phyloP scores from a whole-genome alignment of 2,888 invertebrate genomes.

The Idaea aversata region DNA sequence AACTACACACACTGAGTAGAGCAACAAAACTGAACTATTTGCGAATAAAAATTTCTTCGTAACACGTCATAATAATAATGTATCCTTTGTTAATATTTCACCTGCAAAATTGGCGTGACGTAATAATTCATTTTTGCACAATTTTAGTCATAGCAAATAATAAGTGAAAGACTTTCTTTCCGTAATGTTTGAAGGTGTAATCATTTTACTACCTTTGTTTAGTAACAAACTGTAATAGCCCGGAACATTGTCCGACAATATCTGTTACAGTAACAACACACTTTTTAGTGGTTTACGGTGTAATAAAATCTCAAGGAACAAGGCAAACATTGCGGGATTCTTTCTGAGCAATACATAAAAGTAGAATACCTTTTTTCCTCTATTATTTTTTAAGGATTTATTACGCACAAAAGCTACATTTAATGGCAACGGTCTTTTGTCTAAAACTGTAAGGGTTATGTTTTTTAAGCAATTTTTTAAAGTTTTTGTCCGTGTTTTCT shows the following conservation, averaged over 20 bases:
- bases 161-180: constrained; percentile 74
- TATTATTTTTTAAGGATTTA: constrained; percentile 20
- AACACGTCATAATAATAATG: constrained; percentile 26
- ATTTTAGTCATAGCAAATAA: constrained; percentile 47
- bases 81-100: constrained; percentile 44
- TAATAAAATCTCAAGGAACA: constrained; percentile 70
- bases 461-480: constrained; percentile 53
- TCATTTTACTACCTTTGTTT: constrained; percentile 64
- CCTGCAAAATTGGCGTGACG: constrained; percentile 52
- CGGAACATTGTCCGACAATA: constrained; percentile 66
- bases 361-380: constrained; percentile 26
- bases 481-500: constrained; percentile 62
- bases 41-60: constrained; percentile 38
- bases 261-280: constrained; percentile 59
- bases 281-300: constrained; percentile 76
- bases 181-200: constrained; percentile 59
- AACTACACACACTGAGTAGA: constrained; percentile 33
- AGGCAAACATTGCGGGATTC: constrained; percentile 75
- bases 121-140: constrained; percentile 59
- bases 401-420: constrained; percentile 23
- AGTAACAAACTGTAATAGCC: constrained; percentile 59
- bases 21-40: constrained; percentile 24
- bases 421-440: constrained; percentile 56
- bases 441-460: constrained; percentile 64
- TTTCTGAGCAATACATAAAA: constrained; percentile 21